Evolutionary conservation across 92 coral and sea anemone genomes (phyloP), one percentile per base, ranked within the genome.

Genomic region (Scolanthus callimorphus): DNA sequence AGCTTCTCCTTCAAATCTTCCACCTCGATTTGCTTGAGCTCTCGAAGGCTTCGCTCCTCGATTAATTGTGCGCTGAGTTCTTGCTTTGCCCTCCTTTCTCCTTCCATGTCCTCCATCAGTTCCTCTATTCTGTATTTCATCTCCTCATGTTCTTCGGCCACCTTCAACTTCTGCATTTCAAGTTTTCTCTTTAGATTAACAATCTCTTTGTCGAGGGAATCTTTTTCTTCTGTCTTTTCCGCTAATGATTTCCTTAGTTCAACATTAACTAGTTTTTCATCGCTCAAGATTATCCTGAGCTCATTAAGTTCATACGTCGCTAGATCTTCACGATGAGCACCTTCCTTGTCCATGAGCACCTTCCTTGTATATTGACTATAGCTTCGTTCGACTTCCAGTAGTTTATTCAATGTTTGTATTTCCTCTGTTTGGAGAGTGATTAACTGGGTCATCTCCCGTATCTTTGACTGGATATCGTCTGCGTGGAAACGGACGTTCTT

Each of bases 311-410:
- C 85, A 25, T 78, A 78, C 49, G 63, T 70, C 0, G 45, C 63
- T 2, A 78, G 62, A 1, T 63, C 79, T 12, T 57, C 62, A n/a
- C 62, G 64, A 11, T 65, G 56, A 23, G 63, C 72, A 2, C 57
- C 57, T 28, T 62, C 73, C 11, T 60, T 26, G 17, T 10, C 23
- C 23, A 6, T 21, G 11, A 46, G 8, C 19, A 73, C 63, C 50
- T 76, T 67, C 17, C 57, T 61, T 0, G 82, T 52, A 17, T 68
- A 72, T 43, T 57, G 69, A 37, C 67, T 85, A 54, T 74, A 85
- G 28, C 79, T 67, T 50, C 86, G 59, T 55, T 85, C 91, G 1
- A 85, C 86, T 29, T 70, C 86, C 44, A 85, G 67, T 62, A 85
- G 50, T 39, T 62, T 76, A 52, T 85, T 85, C 24, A 76, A 67